Evolutionary conservation across 2,113 vertebrate species (phyloP).

Genomic region (Chloebia gouldiae): DNA sequence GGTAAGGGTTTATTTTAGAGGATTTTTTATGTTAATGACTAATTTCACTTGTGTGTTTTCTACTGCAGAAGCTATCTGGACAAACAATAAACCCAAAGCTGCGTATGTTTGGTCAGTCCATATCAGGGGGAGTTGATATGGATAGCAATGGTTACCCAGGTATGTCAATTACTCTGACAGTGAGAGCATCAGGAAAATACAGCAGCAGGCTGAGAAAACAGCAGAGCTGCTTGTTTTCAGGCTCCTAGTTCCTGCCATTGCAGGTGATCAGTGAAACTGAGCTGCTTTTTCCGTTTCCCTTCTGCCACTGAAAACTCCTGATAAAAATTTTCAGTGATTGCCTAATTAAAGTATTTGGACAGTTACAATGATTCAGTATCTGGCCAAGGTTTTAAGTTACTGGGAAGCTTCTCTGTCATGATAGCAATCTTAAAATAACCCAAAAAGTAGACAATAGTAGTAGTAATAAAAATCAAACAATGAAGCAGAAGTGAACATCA

Average conservation of each 20-base stretch:
- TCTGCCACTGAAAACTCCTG: not conserved
- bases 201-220: not conserved
- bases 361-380: not conserved
- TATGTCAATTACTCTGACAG: constrained; percentile 45
- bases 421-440: not conserved
- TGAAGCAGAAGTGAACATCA: not conserved
- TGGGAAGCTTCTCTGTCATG: not conserved
- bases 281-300: not conserved
- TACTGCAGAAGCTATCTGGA: constrained; percentile 87
- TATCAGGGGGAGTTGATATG: constrained; percentile 96
- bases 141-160: constrained; percentile 95
- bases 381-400: not conserved
- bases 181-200: not conserved
- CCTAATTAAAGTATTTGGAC: not conserved
- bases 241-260: not conserved
- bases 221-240: not conserved
- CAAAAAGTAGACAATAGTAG: not conserved
- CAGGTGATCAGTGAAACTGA: not conserved
- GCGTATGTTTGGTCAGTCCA: constrained; percentile 96
- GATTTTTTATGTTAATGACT: not conserved
- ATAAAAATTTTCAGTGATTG: not conserved
- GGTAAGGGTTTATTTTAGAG: not conserved
- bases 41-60: constrained; percentile 24
- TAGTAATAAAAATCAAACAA: not conserved
- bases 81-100: constrained; percentile 81